Percentiles rank a stretch among this genome's conserved stretches.
phyloP scores from a whole-genome alignment of 2,113 vertebrate genomes.

The Naja naja region DNA sequence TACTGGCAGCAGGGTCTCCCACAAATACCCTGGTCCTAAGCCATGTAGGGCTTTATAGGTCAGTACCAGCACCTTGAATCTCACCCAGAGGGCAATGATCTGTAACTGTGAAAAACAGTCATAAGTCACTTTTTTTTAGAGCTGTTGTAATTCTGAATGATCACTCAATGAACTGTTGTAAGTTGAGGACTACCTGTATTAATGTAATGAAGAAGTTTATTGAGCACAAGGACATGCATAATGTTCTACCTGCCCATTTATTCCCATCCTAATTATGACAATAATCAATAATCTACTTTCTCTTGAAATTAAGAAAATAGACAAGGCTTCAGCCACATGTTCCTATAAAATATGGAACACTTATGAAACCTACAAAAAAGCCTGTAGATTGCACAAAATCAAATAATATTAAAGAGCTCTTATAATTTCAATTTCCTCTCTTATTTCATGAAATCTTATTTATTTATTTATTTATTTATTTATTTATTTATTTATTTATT shows the following conservation, averaged over 20 bases:
- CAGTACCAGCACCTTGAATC: too few species aligned
- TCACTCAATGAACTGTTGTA: background rate
- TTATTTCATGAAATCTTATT: too few species aligned
- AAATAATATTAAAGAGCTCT: background rate
- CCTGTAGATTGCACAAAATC: background rate
- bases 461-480: too few species aligned
- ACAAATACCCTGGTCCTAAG: too few species aligned
- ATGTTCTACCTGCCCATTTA: background rate
- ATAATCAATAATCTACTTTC: background rate
- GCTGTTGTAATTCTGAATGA: background rate
- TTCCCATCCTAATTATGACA: background rate
- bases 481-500: too few species aligned
- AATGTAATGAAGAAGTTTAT: background rate
- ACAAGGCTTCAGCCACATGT: background rate
- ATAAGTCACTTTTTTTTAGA: background rate
- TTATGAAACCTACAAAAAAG: background rate
- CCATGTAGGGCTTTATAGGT: too few species aligned
- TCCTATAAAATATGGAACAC: background rate
- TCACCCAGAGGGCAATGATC: too few species aligned
- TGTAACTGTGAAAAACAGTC: background rate
- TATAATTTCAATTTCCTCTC: background rate
- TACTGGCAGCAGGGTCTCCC: too few species aligned
- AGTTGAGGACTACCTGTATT: background rate
- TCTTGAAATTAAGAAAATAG: background rate
- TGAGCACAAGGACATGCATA: background rate